Evolutionary conservation across 1,140 invertebrate genomes (phyloP).

Genomic region (Triops longicaudatus): DNA sequence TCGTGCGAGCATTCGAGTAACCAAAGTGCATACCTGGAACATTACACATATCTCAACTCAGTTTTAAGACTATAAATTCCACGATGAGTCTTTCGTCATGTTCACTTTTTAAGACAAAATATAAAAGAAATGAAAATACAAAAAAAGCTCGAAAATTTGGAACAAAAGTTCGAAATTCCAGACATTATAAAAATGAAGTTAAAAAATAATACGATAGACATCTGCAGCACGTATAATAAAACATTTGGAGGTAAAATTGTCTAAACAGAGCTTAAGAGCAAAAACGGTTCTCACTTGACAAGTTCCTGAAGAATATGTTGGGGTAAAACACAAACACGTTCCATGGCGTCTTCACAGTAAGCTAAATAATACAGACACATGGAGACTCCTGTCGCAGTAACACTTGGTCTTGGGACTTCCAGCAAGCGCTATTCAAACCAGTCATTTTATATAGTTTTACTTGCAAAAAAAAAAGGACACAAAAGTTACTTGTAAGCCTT

Average conservation of each 20-base stretch:
- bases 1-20: slow-evolving; percentile 90
- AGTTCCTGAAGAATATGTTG: slow-evolving; percentile 53
- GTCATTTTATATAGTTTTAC: not conserved
- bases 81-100: too few species aligned
- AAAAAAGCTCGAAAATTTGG: too few species aligned
- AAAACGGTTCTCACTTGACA: slow-evolving; percentile 19
- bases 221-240: too few species aligned
- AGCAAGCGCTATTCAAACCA: slow-evolving; percentile 53
- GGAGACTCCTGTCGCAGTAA: slow-evolving; percentile 90
- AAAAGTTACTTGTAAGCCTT: slow-evolving; percentile 56
- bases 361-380: slow-evolving; percentile 93
- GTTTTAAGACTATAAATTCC: not conserved
- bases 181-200: too few species aligned
- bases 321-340: slow-evolving; percentile 78
- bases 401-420: slow-evolving; percentile 79
- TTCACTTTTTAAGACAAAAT: too few species aligned
- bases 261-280: slow-evolving; percentile 37
- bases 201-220: too few species aligned
- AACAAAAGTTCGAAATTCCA: too few species aligned
- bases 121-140: too few species aligned
- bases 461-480: slow-evolving; percentile 38
- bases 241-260: not conserved
- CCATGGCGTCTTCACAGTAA: slow-evolving; percentile 96
- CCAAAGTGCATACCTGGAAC: slow-evolving; percentile 71
- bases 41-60: not conserved